A percentile compares a stretch with the other conserved stretches of the same genome.
Evolutionary conservation across 2,797 vertebrate species (phyloP).

Genomic region (Sebastes itinus): DNA sequence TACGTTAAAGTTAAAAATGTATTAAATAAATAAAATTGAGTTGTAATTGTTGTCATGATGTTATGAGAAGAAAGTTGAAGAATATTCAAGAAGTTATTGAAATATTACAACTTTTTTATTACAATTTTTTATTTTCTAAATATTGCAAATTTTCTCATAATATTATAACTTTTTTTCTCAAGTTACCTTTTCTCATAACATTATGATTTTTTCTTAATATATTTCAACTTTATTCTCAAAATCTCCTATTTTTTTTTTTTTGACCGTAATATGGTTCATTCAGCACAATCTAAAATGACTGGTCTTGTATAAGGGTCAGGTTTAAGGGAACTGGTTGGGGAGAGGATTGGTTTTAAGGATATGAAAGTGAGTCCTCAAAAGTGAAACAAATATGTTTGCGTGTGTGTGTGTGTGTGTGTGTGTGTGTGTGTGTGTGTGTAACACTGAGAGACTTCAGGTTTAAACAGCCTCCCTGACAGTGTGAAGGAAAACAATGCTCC

Average conservation of each 20-base stretch:
- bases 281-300: neutral
- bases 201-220: neutral
- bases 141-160: neutral
- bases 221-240: too few relatives aligned
- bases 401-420: neutral
- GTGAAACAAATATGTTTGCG: neutral
- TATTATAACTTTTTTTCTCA: neutral
- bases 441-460: conserved; percentile 33
- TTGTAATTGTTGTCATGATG: neutral
- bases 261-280: neutral
- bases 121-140: neutral
- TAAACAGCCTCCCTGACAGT: conserved; percentile 48
- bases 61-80: neutral
- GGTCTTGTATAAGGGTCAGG: neutral
- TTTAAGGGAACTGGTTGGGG: neutral
- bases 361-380: neutral
- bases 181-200: neutral
- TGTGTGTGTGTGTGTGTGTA: neutral
- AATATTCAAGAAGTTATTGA: neutral
- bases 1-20: neutral
- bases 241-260: too few relatives aligned
- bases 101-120: neutral
- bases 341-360: neutral
- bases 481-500: conserved; percentile 51
- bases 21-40: neutral